A percentile compares a stretch with the other conserved stretches of the same genome.
Evolutionary conservation across 2,888 invertebrate genomes (phyloP).

Genomic region (Phytoseiulus persimilis): DNA sequence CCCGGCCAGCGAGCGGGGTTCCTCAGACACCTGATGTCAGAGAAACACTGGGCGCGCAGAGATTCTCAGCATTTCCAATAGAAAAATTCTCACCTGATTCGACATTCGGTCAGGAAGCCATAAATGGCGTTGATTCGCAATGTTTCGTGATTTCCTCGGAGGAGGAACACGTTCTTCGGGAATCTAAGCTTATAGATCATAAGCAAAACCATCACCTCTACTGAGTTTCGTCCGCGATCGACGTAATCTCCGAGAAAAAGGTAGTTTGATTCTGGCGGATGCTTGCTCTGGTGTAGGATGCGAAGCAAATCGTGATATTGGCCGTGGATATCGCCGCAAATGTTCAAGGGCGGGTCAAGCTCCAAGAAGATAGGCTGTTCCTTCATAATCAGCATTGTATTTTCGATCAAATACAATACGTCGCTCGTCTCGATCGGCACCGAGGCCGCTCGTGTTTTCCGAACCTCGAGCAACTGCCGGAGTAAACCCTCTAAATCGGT

Average conservation of each 20-base stretch:
- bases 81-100: background rate
- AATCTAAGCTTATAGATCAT: constrained; percentile 19
- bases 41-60: no score
- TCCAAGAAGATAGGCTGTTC: constrained; percentile 20
- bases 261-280: constrained; percentile 21
- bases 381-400: background rate
- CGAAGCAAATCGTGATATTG: constrained; percentile 22
- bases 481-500: constrained; percentile 10
- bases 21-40: no score
- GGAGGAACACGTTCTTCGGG: constrained; percentile 9
- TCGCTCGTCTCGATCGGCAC: background rate
- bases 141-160: constrained; percentile 26
- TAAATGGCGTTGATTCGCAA: constrained; percentile 25
- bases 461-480: constrained; percentile 7
- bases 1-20: no score
- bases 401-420: background rate
- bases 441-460: background rate
- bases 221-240: constrained; percentile 22
- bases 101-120: constrained; percentile 10
- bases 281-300: constrained; percentile 21
- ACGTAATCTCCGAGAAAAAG: constrained; percentile 28
- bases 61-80: background rate
- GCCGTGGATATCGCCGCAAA: constrained; percentile 29
- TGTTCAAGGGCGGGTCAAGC: constrained; percentile 22
- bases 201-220: background rate